Evolutionary conservation across 2,888 invertebrate species (phyloP), one percentile per base, ranked within the genome.

Genomic region (Polyommatus icarus): DNA sequence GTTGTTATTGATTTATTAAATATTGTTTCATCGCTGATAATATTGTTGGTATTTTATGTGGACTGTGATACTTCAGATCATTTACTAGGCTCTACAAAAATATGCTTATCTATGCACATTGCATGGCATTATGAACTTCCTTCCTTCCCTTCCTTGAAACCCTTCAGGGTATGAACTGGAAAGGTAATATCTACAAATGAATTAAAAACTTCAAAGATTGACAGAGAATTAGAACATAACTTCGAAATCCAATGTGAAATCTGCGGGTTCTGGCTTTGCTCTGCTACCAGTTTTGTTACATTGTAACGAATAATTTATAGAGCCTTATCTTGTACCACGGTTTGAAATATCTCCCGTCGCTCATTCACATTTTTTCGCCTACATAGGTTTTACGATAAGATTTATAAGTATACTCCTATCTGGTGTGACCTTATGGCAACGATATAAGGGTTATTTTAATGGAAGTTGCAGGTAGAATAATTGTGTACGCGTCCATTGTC

Each of bases 361-460:
- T 40, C 71, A 46, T 40, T 40, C 46, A 72, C 29, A 76, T 87
- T 72, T 40, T 46, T 72, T 72, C 86, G 86, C 87, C 88, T 86
- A 88, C 89, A 82, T 84, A 78, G 79, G 86, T 84, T 85, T 86
- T 85, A 85, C 83, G 85, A 81, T 80, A 84, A 83, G 86, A 88
- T 87, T 84, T 84, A 87, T 24, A 61, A 61, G 61, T 54, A 54
- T 18, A 54, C 54, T 54, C 54, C 54, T 54, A 54, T 54, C 54
- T 54, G 12, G 18, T 54, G 54, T 18, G 12, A 18, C 54, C 18
- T 54, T 54, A 18, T 54, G 54, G 18, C 15, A 18, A 54, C 54
- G 54, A 54, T 18, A 5, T 54, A 54, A 18, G 54, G 54, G 18
- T 54, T 4, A 54, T 54, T 54, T 54, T 50, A 15, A 54, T 18